Base-by-base conservation (phyloP, 2,797 vertebrate genomes). In the Ispidina picta region DNA sequence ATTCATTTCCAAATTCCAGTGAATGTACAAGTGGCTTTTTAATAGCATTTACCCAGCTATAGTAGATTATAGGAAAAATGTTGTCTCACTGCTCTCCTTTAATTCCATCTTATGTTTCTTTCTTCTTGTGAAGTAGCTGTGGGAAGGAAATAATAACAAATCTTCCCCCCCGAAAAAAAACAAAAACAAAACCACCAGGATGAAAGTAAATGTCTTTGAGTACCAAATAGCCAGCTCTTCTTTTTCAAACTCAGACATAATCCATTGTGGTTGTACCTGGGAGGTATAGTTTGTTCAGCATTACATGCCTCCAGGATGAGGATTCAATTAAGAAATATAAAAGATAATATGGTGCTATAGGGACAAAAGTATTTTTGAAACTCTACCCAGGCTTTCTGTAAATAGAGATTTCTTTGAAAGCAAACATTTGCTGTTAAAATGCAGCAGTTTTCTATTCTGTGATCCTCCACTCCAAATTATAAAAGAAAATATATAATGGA, bases 271-370 rank as follows among this genome's bases (percentile, higher is more conserved):
- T 69, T 84, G 35, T 82, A 83, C 80, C 86, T 91, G 37, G 74
- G 73, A 93, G 84, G 72, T 95, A 66, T 89, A 31, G 54, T 73
- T 86, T 9, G 1, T 88, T 91, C 64, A 75, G 41, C 55, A 70
- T 31, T 93, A 55, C 63, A 68, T 94, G 83, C 73, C 89, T 92
- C 74, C 69, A 74, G 79, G 86, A 93, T 85, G 69, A 93, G 70
- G 73, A 91, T 92, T 89, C 70, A 81, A 90, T 87, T 94, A 94
- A 91, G 80, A 88, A 94, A 89, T 90, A 91, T 51, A 83, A 85
- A 92, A 90, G 87, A 91, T 94, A 90, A 81, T 88, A 58, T 31
- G 64, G 46, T 88, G 46, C 60, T 89, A 80, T 56, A 85, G 77
- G 83, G 41, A 78, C 70, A 66, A 74, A 80, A 90, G 23, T 48